Evolutionary conservation across 1,140 invertebrate species (phyloP).

Genomic region (Drosophila bocki): DNA sequence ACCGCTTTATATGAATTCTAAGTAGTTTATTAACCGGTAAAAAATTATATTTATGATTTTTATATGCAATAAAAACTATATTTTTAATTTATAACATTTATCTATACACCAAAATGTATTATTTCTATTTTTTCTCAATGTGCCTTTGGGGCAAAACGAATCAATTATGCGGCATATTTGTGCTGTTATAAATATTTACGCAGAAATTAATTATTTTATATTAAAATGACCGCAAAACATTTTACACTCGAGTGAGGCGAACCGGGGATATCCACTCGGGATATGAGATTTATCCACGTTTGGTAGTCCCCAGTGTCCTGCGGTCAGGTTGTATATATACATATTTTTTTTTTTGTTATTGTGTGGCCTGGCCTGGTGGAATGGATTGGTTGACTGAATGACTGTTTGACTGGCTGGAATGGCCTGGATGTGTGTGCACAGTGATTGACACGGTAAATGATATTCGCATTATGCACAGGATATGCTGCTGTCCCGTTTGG

Average conservation of each 20-base stretch:
- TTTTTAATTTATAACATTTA: conserved; percentile 2
- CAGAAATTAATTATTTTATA: conserved; percentile 84
- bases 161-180: conserved; percentile 82
- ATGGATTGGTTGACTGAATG: conserved; percentile 26
- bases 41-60: neutral
- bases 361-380: no score
- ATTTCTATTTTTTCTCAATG: conserved; percentile 23
- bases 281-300: conserved; percentile 22
- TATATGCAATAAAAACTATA: neutral
- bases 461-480: conserved; percentile 79
- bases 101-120: neutral
- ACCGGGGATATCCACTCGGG: conserved; percentile 38
- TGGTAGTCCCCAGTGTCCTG: conserved; percentile 7
- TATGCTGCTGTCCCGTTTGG: conserved; percentile 58
- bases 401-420: conserved; percentile 48
- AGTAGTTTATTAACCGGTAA: neutral
- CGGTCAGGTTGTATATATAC: conserved; percentile 26
- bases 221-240: conserved; percentile 84
- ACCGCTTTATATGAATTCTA: neutral
- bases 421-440: conserved; percentile 43
- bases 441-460: conserved; percentile 82
- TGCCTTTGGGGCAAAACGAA: conserved; percentile 44
- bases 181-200: conserved; percentile 81
- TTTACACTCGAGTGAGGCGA: conserved; percentile 68
- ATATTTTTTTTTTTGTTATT: conserved; percentile 27